Base-by-base conservation (phyloP, 2,888 invertebrate genomes). In the Acrocyrtus sp. region DNA sequence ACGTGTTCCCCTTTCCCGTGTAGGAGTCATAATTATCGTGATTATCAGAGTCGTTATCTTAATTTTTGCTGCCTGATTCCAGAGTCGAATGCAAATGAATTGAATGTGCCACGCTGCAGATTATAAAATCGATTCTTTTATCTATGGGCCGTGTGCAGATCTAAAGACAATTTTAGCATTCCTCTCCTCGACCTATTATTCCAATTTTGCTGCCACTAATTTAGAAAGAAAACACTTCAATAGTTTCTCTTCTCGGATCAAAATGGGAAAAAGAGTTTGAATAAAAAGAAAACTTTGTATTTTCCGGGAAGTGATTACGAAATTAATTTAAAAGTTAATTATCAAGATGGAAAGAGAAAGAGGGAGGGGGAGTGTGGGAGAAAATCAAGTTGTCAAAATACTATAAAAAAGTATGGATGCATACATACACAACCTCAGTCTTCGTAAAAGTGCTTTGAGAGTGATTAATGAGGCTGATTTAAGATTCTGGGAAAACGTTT, bases 261-360 rank as follows among this genome's bases (percentile, higher is more conserved):
- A 21, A 29, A 53, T 19, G 19, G n/a, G n/a, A n/a, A n/a, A n/a
- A n/a, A n/a, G n/a, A n/a, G n/a, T n/a, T n/a, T n/a, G n/a, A n/a
- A n/a, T n/a, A n/a, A n/a, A 21, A 34, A 34, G 19, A 53, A 53
- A 53, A 4, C 22, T 53, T 53, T 24, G 15, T 24, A 17, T 26
- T 27, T 48, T 10, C 27, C 15, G 34, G 53, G 34, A 53, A 12
- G 53, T 53, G 53, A 29, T 53, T 53, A 53, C 29, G 19, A 53
- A 53, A 53, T 53, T 53, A 53, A 53, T 53, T 53, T 34, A 34
- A 53, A 34, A 1, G 51, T 53, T 29, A 27, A 29, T 29, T 19
- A 51, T 27, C 24, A 26, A 1, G 48, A n/a, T 17, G n/a, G 27
- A n/a, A 27, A 5, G 27, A 27, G 6, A 43, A 6, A 43, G 43